These are phyloP conservation scores for Antrozous pallidus DNA, from an alignment of 2,797 vertebrate species.

Conservation along the genomic window DNA sequence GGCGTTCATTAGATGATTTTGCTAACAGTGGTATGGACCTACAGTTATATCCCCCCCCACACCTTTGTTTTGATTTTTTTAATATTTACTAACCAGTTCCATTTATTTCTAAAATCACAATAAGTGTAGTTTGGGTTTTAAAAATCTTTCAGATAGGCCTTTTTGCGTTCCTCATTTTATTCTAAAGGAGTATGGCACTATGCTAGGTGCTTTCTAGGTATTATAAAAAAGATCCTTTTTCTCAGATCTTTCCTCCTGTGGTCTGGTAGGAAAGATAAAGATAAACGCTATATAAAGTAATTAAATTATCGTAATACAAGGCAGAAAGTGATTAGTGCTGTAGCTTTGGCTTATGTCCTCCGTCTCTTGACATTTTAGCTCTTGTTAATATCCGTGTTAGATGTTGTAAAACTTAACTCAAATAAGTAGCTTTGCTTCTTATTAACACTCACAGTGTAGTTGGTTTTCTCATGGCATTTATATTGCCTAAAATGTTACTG, in stretches of 20 bases:
- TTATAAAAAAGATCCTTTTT: not conserved
- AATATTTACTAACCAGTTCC: not conserved
- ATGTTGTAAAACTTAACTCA: constrained; percentile 50
- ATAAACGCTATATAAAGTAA: constrained; percentile 57
- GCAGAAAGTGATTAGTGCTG: constrained; percentile 50
- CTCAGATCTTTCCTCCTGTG: not conserved
- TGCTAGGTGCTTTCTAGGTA: not conserved
- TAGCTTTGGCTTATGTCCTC: constrained; percentile 56
- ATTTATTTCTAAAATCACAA: not conserved
- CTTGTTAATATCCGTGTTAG: constrained; percentile 54
- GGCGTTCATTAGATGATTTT: not conserved
- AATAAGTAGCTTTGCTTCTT: constrained; percentile 52
- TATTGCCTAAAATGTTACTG: constrained; percentile 3
- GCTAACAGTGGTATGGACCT: not conserved
- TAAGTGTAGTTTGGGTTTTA: not conserved
- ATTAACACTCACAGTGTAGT: not conserved
- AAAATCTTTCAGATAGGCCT: not conserved
- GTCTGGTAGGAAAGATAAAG: constrained; percentile 55
- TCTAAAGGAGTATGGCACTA: not conserved
- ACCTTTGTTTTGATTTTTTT: not conserved
- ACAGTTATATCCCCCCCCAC: no score
- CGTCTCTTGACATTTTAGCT: constrained; percentile 60
- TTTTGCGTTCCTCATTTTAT: not conserved
- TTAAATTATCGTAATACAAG: constrained; percentile 35
- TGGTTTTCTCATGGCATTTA: not conserved